Base-by-base conservation (phyloP, 2,888 invertebrate species). In the Drosophila nigricruria region DNA sequence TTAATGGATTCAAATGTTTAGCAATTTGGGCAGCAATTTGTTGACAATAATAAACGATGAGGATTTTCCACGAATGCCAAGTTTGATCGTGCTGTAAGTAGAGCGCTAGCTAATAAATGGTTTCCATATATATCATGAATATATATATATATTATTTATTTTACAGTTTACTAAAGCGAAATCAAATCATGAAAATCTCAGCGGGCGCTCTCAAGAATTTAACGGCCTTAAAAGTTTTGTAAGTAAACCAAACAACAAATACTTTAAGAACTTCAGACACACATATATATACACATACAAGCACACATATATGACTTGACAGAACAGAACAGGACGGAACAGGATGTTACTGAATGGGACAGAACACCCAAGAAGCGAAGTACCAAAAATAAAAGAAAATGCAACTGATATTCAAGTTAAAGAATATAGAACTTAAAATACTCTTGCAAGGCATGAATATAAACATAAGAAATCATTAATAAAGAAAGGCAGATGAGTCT, bases 121-220 rank as follows among this genome's bases (percentile, higher is more conserved):
- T 14, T 40, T 18, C 0, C 54, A 34, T 5, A 9, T 38, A 18
- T 32, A n/a, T 25, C 12, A 43, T 23, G 18, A 18, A 36, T 36
- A 20, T 40, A 23, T 61, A n/a, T 50, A 36, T 20, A 30, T 56
- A 25, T 61, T 58, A 14, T 79, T 67, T 94, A 71, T 95, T 77
- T 62, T 94, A 71, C 95, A 98, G 98, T 92, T 95, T 97, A 90
- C 94, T 98, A 91, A 96, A 96, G 92, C 94, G 97, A 91, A 98
- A 98, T 94, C 96, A 95, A 93, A 96, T 98, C 92, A 94, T 94
- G 77, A 94, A 94, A 91, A 96, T 98, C 89, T 95, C 96, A 83
- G 95, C 95, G 82, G 95, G 95, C 82, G 97, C 97, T 65, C 97
- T 98, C 93, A 93, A 94, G 83, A 96, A 96, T 93, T 94, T 97